A percentile compares a stretch with the other conserved stretches of the same genome.
These are phyloP conservation scores for Nothura maculosa DNA, from an alignment of 2,797 vertebrate genomes.

Conservation along the genomic window DNA sequence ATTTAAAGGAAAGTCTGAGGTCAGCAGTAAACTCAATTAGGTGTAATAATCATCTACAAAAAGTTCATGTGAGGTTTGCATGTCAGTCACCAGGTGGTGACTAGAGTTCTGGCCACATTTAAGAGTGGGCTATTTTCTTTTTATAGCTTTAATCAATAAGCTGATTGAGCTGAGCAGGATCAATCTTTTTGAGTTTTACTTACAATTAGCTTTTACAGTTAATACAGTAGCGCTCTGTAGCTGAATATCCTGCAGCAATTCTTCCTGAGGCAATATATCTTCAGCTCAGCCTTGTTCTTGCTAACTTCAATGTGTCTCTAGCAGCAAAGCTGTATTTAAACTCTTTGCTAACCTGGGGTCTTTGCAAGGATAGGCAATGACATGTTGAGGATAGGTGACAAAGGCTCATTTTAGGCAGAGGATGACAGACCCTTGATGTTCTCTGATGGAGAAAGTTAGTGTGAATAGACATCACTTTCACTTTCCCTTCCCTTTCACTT, in stretches of 20 bases:
- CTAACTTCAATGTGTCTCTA: background rate
- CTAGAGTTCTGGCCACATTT: background rate
- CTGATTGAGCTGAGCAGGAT: conserved; percentile 53
- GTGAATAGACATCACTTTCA: background rate
- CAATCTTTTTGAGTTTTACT: conserved; percentile 55
- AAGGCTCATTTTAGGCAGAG: background rate
- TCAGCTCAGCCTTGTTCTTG: background rate
- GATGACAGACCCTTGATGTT: background rate
- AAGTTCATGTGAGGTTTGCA: background rate
- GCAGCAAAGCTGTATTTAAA: background rate
- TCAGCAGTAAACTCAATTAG: background rate
- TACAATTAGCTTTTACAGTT: conserved; percentile 52
- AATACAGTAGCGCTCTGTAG: conserved; percentile 4
- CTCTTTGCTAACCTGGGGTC: background rate
- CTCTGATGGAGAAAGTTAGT: background rate
- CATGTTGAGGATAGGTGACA: background rate
- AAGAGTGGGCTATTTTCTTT: conserved; percentile 34
- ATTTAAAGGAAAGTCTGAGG: background rate
- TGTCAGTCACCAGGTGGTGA: conserved; percentile 7
- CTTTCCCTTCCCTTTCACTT: too few species aligned
- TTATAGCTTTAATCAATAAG: conserved; percentile 62
- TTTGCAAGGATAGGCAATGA: background rate
- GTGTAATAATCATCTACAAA: background rate
- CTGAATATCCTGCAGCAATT: background rate
- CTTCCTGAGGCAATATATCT: background rate